A percentile compares a stretch with the other conserved stretches of the same genome.
These are phyloP conservation scores for Callospermophilus lateralis DNA, from an alignment of 2,113 vertebrate species.

Conservation along the genomic window DNA sequence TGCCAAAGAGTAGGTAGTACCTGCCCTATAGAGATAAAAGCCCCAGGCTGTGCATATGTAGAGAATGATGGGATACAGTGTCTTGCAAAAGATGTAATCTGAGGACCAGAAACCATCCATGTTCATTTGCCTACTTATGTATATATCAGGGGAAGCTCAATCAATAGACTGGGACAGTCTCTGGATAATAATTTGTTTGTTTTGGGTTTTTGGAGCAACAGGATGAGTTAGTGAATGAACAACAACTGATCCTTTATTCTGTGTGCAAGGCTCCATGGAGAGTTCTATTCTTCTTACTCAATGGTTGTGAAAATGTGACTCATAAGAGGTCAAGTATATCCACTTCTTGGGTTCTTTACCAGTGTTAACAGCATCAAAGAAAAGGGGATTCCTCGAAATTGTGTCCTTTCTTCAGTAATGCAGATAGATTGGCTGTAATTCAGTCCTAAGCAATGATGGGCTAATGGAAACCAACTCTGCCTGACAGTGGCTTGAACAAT, in stretches of 20 bases:
- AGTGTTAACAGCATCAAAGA: neutral
- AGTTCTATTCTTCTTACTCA: neutral
- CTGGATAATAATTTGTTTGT: neutral
- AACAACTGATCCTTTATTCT: neutral
- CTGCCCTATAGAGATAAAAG: neutral
- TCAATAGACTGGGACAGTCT: neutral
- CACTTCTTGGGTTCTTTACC: neutral
- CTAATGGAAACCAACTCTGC: neutral
- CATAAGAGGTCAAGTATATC: neutral
- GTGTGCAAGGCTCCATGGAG: neutral
- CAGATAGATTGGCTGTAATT: neutral
- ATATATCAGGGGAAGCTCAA: neutral
- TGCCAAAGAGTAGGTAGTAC: neutral
- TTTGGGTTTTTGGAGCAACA: constrained; percentile 8
- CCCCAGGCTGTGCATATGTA: neutral
- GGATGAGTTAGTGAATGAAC: neutral
- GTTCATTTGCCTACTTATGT: neutral
- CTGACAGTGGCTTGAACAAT: neutral
- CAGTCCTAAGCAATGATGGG: neutral
- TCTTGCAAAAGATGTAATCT: neutral
- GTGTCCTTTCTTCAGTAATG: neutral
- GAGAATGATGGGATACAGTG: neutral
- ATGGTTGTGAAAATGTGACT: neutral
- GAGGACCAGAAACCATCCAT: neutral
- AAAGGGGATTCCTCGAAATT: neutral